Conservation (phyloP, 1,140 invertebrate genomes). For the Plectrocnemia conspersa region DNA sequence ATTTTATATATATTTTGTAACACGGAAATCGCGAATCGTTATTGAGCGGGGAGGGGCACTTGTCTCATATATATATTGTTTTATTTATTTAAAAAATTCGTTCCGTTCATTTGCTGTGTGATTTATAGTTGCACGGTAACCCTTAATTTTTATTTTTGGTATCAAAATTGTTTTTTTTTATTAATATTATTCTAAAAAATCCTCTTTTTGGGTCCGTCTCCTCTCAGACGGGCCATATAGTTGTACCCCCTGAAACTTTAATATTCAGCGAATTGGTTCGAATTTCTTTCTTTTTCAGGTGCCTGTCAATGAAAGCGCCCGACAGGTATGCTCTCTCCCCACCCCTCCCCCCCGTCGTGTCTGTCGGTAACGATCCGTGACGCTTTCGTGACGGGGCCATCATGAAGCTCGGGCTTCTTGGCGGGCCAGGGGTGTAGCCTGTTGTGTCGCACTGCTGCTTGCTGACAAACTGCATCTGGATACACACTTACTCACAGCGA, state of each 20-base stretch:
- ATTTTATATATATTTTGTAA: no score
- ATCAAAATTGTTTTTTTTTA: neutral
- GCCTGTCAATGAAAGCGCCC: slow-evolving; percentile 65
- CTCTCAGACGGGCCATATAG: neutral
- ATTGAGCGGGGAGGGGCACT: no score
- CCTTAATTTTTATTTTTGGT: slow-evolving; percentile 4
- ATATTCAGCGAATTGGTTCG: slow-evolving; percentile 50
- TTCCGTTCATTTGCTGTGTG: no score
- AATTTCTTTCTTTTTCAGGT: slow-evolving; percentile 62
- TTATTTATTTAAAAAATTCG: no score
- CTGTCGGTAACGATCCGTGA: slow-evolving; percentile 36
- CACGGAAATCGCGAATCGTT: no score
- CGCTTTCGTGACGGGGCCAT: slow-evolving; percentile 44
- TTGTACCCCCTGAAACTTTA: slow-evolving; percentile 27
- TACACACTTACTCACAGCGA: slow-evolving; percentile 41
- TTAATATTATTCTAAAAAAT: neutral
- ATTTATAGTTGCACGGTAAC: no score
- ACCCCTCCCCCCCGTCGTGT: slow-evolving; percentile 40
- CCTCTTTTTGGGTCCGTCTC: neutral
- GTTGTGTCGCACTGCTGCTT: slow-evolving; percentile 42
- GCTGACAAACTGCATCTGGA: slow-evolving; percentile 18
- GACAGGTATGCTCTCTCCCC: slow-evolving; percentile 57
- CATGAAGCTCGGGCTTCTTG: slow-evolving; percentile 42
- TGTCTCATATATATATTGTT: no score
- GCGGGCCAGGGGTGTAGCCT: slow-evolving; percentile 47